Percentiles rank a stretch among this genome's conserved stretches.
Conservation (phyloP, 2,797 vertebrate genomes). For the Tenualosa ilisha region DNA sequence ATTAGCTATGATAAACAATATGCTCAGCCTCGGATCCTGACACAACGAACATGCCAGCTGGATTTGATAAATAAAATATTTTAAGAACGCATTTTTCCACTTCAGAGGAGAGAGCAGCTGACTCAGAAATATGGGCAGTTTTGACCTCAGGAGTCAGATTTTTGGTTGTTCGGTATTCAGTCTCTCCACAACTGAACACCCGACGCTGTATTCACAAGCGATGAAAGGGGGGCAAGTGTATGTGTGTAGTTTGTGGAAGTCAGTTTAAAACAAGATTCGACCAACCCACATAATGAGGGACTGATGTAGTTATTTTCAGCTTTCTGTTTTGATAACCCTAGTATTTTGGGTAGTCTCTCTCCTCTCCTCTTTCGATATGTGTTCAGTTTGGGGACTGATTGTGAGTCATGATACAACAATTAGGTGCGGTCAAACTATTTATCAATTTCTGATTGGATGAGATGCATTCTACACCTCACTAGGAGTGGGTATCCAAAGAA, state of each 20-base stretch:
- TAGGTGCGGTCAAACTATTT: no score
- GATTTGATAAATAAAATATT: conserved; percentile 18
- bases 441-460: no score
- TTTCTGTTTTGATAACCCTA: background rate
- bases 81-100: background rate
- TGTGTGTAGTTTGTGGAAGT: background rate
- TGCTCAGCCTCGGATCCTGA: background rate
- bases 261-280: background rate
- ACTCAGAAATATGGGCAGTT: background rate
- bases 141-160: background rate
- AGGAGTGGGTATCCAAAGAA: no score
- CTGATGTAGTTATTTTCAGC: background rate
- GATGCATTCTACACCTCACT: no score
- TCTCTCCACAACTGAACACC: background rate
- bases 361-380: background rate
- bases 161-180: background rate
- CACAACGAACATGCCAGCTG: background rate
- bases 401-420: background rate
- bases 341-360: background rate
- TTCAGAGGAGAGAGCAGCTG: background rate
- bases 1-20: background rate
- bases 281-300: background rate
- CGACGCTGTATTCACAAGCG: background rate
- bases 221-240: background rate
- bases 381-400: background rate